Base-by-base conservation (phyloP, 2,888 invertebrate species). In the Drosophila algonquin region DNA sequence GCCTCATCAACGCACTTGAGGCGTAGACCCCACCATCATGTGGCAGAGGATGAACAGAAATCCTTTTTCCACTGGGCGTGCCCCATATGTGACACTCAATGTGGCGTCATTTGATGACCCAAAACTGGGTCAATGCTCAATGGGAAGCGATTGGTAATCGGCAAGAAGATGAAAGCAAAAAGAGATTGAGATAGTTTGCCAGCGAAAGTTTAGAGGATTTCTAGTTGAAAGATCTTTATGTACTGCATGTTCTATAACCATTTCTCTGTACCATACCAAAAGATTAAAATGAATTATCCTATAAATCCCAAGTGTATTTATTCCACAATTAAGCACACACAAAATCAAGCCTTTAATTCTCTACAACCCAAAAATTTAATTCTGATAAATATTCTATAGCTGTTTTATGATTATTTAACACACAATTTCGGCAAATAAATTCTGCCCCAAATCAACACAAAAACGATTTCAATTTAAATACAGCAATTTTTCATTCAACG, bases 61-160 rank as follows among this genome's bases (percentile, higher is more conserved):
- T 55, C 65, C 65, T 50, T 53, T 64, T 65, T 47, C 5, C 9
- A 32, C 48, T 50, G 55, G 12, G 12, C 67, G 2, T 27, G 16
- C 48, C 65, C 40, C 50, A 51, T 67, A 47, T 54, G 47, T 40
- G 64, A 54, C 48, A 63, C 44, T 59, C 68, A 30, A 68, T 58
- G 70, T 67, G 65, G 68, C 68, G 46, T 52, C 45, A 53, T 52
- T 56, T 53, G 53, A 57, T 68, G 63, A 44, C n/a, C 45, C 45
- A 35, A 67, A 67, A 67, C 50, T 67, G 55, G 67, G 65, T 67
- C 65, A 56, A 54, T 40, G 54, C 40, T 40, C 54, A 24, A 46
- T 47, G 61, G 47, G 27, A 47, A 35, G 21, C 45, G 32, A 24
- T 55, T 55, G 40, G 14, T n/a, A 12, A 64, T 32, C 6, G 24